Evolutionary conservation across 2,888 invertebrate genomes (phyloP).

Genomic region (Drosophila tanythrix): DNA sequence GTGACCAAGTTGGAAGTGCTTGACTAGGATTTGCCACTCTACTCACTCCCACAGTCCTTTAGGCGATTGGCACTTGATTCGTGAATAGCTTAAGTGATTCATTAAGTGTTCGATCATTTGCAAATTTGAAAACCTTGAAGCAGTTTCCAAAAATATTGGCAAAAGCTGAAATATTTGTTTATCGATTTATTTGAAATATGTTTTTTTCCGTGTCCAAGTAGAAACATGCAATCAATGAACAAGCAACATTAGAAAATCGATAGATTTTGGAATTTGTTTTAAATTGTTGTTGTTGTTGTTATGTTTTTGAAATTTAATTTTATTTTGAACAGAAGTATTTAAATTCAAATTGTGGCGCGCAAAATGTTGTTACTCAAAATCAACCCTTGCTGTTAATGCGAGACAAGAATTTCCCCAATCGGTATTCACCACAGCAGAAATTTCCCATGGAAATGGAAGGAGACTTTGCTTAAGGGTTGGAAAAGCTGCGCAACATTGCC

Average conservation of each 20-base stretch:
- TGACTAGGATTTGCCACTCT: background rate
- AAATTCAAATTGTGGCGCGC: constrained; percentile 8
- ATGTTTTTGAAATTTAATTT: rapidly evolving
- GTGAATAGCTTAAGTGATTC: background rate
- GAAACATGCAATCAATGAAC: background rate
- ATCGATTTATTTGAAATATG: background rate
- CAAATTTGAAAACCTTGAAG: background rate
- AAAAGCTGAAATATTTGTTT: background rate
- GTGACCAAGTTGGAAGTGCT: background rate
- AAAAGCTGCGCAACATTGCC: constrained; percentile 74
- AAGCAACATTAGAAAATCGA: background rate
- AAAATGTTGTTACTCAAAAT: background rate
- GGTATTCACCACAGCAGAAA: constrained; percentile 19
- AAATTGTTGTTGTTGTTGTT: background rate
- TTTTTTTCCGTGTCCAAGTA: background rate
- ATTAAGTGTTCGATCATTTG: background rate
- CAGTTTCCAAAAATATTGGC: background rate
- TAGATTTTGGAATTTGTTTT: background rate
- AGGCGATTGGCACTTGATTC: background rate
- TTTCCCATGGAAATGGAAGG: constrained; percentile 52
- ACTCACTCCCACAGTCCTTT: background rate
- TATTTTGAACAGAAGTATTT: background rate
- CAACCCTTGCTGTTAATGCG: constrained; percentile 17
- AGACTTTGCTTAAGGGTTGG: constrained; percentile 74
- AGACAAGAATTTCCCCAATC: constrained; percentile 7